Evolutionary conservation across 2,888 invertebrate species (phyloP).

Genomic region (Trimorus sp.): DNA sequence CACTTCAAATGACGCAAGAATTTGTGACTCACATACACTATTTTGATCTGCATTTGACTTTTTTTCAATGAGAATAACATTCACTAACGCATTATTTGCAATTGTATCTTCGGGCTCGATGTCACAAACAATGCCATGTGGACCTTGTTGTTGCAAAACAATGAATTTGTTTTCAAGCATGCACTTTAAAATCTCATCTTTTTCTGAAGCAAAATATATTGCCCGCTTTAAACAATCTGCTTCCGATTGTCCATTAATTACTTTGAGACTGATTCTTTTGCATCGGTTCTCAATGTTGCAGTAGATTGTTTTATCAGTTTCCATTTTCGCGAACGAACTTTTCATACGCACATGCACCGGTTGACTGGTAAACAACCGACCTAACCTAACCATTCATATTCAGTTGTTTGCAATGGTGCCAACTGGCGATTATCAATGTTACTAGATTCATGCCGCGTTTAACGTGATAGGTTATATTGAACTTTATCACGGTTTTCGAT

Average conservation of each 20-base stretch:
- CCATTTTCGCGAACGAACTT: too few species aligned
- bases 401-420: too few species aligned
- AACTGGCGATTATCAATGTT: too few species aligned
- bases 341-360: too few species aligned
- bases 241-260: neutral
- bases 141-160: neutral
- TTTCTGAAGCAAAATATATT: neutral
- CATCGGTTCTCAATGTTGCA: neutral
- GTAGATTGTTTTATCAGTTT: too few species aligned
- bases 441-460: too few species aligned
- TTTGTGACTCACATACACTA: neutral
- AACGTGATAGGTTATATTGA: too few species aligned
- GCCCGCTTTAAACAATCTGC: neutral
- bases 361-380: too few species aligned
- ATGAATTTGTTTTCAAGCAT: neutral
- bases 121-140: neutral
- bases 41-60: neutral
- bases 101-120: neutral
- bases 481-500: too few species aligned
- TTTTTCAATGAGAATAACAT: neutral
- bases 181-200: neutral
- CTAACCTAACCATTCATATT: too few species aligned
- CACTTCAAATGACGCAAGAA: too few species aligned
- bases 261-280: neutral
- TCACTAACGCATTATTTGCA: neutral